These are phyloP conservation scores for Meriones psammophilus DNA, from an alignment of 2,797 vertebrate species.

Conservation along the genomic window DNA sequence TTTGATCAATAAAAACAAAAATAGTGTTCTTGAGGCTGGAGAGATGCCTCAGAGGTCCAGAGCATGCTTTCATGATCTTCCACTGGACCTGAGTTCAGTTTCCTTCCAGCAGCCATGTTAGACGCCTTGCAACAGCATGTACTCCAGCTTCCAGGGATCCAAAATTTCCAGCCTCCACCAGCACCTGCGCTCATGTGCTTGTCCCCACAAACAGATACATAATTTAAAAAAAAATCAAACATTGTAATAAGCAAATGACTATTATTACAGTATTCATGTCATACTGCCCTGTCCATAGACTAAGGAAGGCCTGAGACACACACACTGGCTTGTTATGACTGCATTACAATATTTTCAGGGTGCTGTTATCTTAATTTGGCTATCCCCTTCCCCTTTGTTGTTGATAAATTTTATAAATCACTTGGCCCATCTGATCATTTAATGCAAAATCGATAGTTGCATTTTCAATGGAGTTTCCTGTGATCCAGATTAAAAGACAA, in stretches of 20 bases:
- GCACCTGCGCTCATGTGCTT: not conserved
- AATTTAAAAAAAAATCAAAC: not conserved
- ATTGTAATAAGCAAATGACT: not conserved
- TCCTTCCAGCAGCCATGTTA: not conserved
- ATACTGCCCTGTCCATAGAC: not conserved
- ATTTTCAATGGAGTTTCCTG: not conserved
- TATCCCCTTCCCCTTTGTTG: not conserved
- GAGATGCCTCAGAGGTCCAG: not conserved
- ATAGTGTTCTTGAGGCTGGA: not conserved
- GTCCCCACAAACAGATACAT: not conserved
- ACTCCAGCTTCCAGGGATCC: not conserved
- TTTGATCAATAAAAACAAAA: slow-evolving; percentile 58
- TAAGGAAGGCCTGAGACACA: not conserved
- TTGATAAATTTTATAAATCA: not conserved
- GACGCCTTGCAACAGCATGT: not conserved
- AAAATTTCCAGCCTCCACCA: not conserved
- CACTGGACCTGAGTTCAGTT: not conserved
- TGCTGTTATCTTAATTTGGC: not conserved
- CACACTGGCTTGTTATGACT: not conserved
- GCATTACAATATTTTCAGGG: not conserved
- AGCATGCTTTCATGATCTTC: not conserved
- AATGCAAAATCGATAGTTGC: slow-evolving; percentile 21
- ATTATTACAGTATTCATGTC: slow-evolving; percentile 29
- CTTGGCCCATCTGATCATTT: not conserved
- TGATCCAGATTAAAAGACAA: slow-evolving; percentile 37